Evolutionary conservation across 2,113 vertebrate species (phyloP).

Genomic region (Neomonachus schauinslandi): DNA sequence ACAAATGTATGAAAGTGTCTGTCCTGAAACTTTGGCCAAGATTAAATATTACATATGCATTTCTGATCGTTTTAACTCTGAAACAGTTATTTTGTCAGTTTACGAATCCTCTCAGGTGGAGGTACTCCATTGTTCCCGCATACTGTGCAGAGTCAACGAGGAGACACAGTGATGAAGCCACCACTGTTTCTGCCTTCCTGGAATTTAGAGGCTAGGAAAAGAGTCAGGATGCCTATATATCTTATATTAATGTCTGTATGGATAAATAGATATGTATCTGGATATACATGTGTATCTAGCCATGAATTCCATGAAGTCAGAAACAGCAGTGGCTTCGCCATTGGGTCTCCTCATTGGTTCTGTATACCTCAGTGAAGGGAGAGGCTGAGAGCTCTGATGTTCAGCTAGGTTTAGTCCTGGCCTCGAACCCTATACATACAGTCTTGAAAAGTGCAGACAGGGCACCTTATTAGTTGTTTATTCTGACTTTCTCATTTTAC

Average conservation of each 20-base stretch:
- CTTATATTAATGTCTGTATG: not conserved
- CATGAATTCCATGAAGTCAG: constrained; percentile 20
- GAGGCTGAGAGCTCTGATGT: not conserved
- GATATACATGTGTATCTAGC: not conserved
- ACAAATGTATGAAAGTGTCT: not conserved
- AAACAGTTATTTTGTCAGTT: constrained; percentile 15
- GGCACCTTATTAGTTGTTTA: not conserved
- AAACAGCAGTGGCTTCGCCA: not conserved
- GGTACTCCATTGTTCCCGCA: not conserved
- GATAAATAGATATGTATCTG: not conserved
- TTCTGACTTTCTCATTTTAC: not conserved
- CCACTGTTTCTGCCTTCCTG: constrained; percentile 6
- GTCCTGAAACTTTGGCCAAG: not conserved
- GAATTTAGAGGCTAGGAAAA: not conserved
- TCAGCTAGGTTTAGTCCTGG: not conserved
- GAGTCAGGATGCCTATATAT: not conserved
- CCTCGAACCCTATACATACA: not conserved
- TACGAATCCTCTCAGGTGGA: not conserved
- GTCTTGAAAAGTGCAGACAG: not conserved
- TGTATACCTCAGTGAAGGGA: not conserved
- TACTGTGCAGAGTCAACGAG: not conserved
- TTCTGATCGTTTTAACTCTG: constrained; percentile 17
- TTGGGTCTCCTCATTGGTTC: not conserved
- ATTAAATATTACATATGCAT: not conserved
- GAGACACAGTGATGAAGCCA: not conserved